Evolutionary conservation across 64 coral and sea anemone species (phyloP), one percentile per base, ranked within the genome.

Genomic region (Stichodactyla mertensii): DNA sequence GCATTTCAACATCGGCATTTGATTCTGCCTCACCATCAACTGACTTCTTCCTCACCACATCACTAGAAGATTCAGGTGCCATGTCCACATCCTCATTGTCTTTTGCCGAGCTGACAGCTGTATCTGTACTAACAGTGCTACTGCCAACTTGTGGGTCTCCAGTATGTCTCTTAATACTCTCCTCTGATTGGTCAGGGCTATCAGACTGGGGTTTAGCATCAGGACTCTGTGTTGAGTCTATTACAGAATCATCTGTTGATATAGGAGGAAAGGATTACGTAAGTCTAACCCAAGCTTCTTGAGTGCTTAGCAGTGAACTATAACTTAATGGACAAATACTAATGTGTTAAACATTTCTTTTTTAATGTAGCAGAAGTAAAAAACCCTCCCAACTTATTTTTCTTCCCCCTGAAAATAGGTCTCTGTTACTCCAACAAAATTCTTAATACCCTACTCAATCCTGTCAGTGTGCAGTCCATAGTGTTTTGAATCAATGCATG

Each of bases 161-260:
- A 19, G 78, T 93, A 80, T 92, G 82, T 78, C 77, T 91, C 61
- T 36, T 86, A 23, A 51, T 82, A 57, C 26, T 87, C 78, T 57
- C 28, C 61, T 60, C 85, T 82, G 52, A 85, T 83, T 86, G 85
- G 78, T 80, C 59, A n/a, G 77, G 51, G 61, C 66, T 22, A 59
- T 87, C 60, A 82, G 80, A 70, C 74, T 89, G 87, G 12, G 51
- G 86, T 66, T 93, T 97, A 4, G 87, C 57, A 54, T 90, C 84
- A 54, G 88, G 94, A 82, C 91, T 89, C 83, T 97, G 94, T 28
- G 94, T 97, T 16, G 94, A 97, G 55, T 97, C 94, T 11, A 87
- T 90, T 74, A 87, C 91, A 61, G 88, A 59, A 70, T 89, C 94
- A 88, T 90, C 94, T 97, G 81, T 55, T 26, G 57, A 89, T 52